These are phyloP conservation scores for Stercorarius parasiticus DNA, from an alignment of 2,113 vertebrate genomes.

Conservation along the genomic window DNA sequence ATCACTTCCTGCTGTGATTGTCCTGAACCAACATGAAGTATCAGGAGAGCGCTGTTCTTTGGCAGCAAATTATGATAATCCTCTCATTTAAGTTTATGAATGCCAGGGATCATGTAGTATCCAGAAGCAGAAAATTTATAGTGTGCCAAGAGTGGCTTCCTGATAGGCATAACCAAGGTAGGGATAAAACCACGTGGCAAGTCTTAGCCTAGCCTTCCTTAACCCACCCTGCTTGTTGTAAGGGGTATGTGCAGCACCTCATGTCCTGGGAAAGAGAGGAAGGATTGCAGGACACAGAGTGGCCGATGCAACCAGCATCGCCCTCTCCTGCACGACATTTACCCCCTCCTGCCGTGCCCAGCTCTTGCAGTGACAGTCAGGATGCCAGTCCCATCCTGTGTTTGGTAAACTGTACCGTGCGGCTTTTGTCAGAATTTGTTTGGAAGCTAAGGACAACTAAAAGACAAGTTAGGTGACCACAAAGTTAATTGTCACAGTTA, in stretches of 20 bases:
- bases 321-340: background rate
- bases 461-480: background rate
- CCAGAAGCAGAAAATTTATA: background rate
- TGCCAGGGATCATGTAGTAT: background rate
- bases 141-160: background rate
- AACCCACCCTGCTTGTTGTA: background rate
- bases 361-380: background rate
- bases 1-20: background rate
- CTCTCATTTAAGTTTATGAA: background rate
- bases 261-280: background rate
- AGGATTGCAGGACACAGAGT: background rate
- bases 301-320: background rate
- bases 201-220: background rate
- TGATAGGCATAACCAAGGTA: background rate
- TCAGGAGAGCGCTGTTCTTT: background rate
- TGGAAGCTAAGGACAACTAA: background rate
- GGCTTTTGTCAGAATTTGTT: background rate
- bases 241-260: background rate
- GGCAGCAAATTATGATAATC: background rate
- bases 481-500: background rate
- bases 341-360: background rate
- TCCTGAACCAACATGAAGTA: background rate
- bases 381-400: background rate
- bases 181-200: background rate
- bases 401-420: background rate